Base-by-base conservation (phyloP, 2,888 invertebrate genomes). In the Drosophila kanekoi region DNA sequence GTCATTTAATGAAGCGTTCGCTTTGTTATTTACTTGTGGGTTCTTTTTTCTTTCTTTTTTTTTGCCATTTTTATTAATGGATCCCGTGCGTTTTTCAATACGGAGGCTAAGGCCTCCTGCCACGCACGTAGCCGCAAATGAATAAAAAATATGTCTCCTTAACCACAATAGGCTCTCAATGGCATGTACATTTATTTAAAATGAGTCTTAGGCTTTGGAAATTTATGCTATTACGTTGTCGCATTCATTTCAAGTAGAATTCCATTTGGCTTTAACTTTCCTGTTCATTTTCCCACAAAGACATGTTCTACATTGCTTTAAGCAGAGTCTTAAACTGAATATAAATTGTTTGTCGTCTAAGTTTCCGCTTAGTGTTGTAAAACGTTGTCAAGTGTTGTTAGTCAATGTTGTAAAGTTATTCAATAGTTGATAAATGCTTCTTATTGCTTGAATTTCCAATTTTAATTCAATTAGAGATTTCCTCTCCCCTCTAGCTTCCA, bases 1-100 rank as follows among this genome's bases (percentile, higher is more conserved):
- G 72, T 89, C 89, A 87, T 87, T 72, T 87, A 87, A 83, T 89
- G 88, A 89, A 87, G 76, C 74, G 54, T 60, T 68, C 75, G 48
- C 64, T 60, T 73, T 76, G 80, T 79, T 69, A 61, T 76, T 69
- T 58, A 79, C 75, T 53, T 60, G 44, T 28, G 60, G 16, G 6
- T 45, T 16, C 14, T 33, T 16, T 32, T 23, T 13, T 14, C 35
- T 4, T 16, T 20, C 40, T 16, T 32, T 23, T 13, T 14, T 41
- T 4, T 32, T 37, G 18, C 16, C 33, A 33, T 61, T 69, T 73
- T 72, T 75, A 76, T 79, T 75, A 75, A 75, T 75, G 75, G 59
- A 59, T 63, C 38, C 44, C 52, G 49, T 49, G 72, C 56, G 63
- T 49, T 76, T 76, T 61, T 47, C 52, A 68, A 65, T 69, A 68